Base-by-base conservation (phyloP, 2,113 vertebrate species). In the Gallinago undulata region DNA sequence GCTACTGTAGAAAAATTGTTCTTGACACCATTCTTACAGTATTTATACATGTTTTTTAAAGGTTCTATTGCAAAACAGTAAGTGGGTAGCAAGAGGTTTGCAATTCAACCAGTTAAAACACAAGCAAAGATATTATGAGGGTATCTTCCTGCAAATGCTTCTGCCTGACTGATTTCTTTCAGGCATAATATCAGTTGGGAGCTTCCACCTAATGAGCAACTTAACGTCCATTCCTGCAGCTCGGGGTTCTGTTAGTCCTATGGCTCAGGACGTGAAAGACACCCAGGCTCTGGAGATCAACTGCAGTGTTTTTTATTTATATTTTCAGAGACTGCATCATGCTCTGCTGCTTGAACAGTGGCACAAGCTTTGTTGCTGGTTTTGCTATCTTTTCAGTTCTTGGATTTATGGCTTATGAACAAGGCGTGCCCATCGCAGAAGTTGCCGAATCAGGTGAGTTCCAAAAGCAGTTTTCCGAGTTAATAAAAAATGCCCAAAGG, bases 371-470 rank as follows among this genome's bases (percentile, higher is more conserved):
- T 56, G 97, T 99, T 87, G 99, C 99, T 63, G 99, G 99, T 89
- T 99, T 99, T 91, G 99, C 99, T 89, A 99, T 99, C 97, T 99
- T 99, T 98, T 99, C 99, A 11, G 99, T 99, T 93, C 98, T 99
- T 96, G 99, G 99, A 86, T 99, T 99, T 97, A 99, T 99, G 99
- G 99, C 99, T 23, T 99, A 98, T 5, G 99, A 99, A 59, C 99
- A 99, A 97, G 98, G 99, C 1, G 99, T 99, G 76, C 99, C 99
- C 62, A 99, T 99, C 47, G 99, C 99, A 25, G 99, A 99, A 87
- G 99, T 99, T 93, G 99, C 99, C 48, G 99, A 99, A 95, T 99
- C 99, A 76, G 99, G 99, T 99, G 80, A 97, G 98, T 97, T 66
- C 73, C n/a, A 35, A 57, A 77, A 88, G 24, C 41, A 75, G 63